Base-by-base conservation (phyloP, 2,797 vertebrate species). In the Acipenser transmontanus region DNA sequence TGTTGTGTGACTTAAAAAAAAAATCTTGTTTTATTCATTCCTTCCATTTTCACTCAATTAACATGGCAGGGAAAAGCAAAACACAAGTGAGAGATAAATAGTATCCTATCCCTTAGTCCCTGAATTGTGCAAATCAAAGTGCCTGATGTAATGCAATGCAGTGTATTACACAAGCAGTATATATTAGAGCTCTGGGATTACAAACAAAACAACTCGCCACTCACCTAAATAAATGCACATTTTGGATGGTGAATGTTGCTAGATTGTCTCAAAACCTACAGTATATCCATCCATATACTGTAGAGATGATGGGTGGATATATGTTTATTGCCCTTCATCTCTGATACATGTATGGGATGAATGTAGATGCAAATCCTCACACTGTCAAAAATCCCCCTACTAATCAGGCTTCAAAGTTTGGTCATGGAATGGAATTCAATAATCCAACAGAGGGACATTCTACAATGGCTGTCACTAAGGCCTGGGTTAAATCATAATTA, bases 81-180 rank as follows among this genome's bases (percentile, higher is more conserved):
- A 80, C 74, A 78, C 82, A 85, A 88, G 86, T 80, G 76, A 80
- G 80, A 83, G 81, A 84, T 79, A 75, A 78, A 82, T 54, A 71
- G 71, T 76, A 72, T 63, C 74, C 67, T 82, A 85, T 78, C 84
- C 81, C 76, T 87, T 82, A 85, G 74, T 89, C 89, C 91, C 89
- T 85, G 87, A 94, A 90, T 92, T 80, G 91, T 95, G 93, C 94
- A 93, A 78, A 84, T 87, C 80, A 87, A 89, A 93, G 90, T 95
- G 93, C 92, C 92, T 91, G 92, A 89, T 82, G 87, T 87, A 80
- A 77, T 78, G 88, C 85, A 90, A 88, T 90, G 88, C 88, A 89
- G 81, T 90, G 82, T 87, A 82, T 82, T 74, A 74, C 85, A 34
- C 34, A 34, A 34, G 4, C 34, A 34, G 34, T 34, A 34, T 34